These are phyloP conservation scores for Dasypus novemcinctus DNA, from an alignment of 2,113 vertebrate species.

Conservation along the genomic window DNA sequence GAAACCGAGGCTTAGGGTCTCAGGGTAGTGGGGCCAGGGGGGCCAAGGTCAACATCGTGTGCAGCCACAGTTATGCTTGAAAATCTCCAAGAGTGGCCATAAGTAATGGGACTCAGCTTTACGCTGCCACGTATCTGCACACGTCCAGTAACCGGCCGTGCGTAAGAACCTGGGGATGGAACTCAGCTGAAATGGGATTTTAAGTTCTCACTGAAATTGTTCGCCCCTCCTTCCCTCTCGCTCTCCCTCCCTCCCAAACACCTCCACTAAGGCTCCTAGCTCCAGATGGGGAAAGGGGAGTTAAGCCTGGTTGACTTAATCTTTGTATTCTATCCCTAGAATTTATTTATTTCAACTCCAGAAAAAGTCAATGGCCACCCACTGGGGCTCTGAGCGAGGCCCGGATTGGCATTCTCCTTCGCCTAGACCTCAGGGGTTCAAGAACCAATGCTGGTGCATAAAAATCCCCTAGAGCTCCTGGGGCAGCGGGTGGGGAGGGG, in stretches of 20 bases:
- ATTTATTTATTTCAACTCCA: background rate
- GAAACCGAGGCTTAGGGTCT: background rate
- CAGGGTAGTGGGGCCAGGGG: background rate
- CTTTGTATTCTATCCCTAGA: background rate
- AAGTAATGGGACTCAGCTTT: background rate
- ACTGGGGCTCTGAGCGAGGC: background rate
- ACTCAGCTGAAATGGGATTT: background rate
- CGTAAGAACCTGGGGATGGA: fast-evolving
- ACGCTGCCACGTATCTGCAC: fast-evolving
- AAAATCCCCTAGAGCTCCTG: too few relatives aligned
- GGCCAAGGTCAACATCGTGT: background rate
- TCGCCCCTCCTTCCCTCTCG: background rate
- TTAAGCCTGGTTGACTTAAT: background rate
- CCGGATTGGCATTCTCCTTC: background rate
- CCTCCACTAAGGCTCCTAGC: background rate
- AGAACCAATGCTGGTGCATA: fast-evolving
- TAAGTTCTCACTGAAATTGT: background rate
- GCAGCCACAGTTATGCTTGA: background rate
- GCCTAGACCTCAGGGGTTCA: too few relatives aligned
- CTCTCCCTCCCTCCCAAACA: background rate
- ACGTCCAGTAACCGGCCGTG: fast-evolving
- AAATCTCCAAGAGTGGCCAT: background rate
- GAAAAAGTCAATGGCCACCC: background rate
- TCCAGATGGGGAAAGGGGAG: background rate
- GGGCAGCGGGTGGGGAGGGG: too few relatives aligned